These are phyloP conservation scores for Hesperophylax magnus DNA, from an alignment of 1,140 invertebrate species.

Conservation along the genomic window DNA sequence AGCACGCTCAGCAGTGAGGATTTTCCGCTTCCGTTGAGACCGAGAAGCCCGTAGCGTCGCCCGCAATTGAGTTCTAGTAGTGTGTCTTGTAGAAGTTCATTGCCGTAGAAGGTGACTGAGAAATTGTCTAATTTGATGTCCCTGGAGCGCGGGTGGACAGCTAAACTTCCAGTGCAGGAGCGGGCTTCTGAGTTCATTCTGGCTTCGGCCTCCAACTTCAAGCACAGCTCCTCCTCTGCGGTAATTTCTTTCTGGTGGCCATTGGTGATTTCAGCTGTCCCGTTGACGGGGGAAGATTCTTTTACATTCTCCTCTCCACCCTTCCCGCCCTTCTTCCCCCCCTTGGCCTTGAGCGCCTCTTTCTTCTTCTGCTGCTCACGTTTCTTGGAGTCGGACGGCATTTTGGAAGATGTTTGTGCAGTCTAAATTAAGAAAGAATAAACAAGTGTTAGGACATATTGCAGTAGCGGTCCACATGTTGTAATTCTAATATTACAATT, in stretches of 20 bases:
- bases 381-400: slow-evolving; percentile 98
- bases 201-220: slow-evolving; percentile 91
- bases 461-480: too few species aligned
- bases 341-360: slow-evolving; percentile 77
- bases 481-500: too few species aligned
- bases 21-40: slow-evolving; percentile 95
- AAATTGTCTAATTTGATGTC: slow-evolving; percentile 76
- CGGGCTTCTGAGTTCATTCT: slow-evolving; percentile 93
- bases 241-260: slow-evolving; percentile 63
- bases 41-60: slow-evolving; percentile 95
- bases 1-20: slow-evolving; percentile 93
- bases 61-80: slow-evolving; percentile 97
- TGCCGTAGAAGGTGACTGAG: slow-evolving; percentile 93
- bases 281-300: slow-evolving; percentile 35
- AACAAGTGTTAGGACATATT: background rate
- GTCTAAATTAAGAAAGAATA: background rate
- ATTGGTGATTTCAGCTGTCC: background rate
- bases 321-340: slow-evolving; percentile 76
- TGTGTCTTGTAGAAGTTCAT: slow-evolving; percentile 95
- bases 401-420: slow-evolving; percentile 63
- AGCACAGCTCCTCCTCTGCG: slow-evolving; percentile 84
- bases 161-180: slow-evolving; percentile 94
- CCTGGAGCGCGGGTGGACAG: slow-evolving; percentile 92
- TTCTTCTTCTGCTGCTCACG: slow-evolving; percentile 98
- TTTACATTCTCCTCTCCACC: slow-evolving; percentile 60